Conservation (phyloP, 2,113 vertebrate genomes). For the Odocoileus virginianus region DNA sequence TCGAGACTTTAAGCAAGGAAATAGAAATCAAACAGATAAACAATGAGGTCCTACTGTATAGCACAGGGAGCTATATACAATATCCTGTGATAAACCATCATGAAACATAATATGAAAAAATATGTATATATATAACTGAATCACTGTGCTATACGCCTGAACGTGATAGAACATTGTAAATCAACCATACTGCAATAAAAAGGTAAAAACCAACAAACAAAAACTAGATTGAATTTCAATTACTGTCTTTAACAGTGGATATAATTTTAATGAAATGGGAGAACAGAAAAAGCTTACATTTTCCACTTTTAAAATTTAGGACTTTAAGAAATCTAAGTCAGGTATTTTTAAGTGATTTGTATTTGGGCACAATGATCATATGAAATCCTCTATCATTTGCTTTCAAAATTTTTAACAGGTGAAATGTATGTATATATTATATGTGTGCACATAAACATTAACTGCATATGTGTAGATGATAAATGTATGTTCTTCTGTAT, state of each 20-base stretch:
- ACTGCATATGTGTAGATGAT: neutral
- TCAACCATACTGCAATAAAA: neutral
- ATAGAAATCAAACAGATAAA: neutral
- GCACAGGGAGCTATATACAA: neutral
- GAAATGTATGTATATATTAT: neutral
- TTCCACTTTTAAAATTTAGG: neutral
- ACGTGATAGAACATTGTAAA: neutral
- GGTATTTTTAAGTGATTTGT: neutral
- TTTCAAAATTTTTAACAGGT: neutral
- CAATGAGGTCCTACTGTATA: neutral
- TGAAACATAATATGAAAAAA: neutral
- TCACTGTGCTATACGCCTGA: neutral
- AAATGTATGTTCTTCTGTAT: neutral
- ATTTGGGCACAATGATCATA: neutral
- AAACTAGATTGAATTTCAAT: conserved; percentile 1
- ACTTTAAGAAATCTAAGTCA: neutral
- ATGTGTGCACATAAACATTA: neutral
- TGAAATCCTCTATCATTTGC: neutral
- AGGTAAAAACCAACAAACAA: neutral
- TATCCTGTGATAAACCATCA: neutral
- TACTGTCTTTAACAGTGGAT: neutral
- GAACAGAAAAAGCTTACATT: neutral
- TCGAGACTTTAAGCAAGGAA: neutral
- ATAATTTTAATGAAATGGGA: neutral
- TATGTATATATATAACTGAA: neutral